These are phyloP conservation scores for Harmothoe impar DNA, from an alignment of 2,888 invertebrate species.

Conservation along the genomic window DNA sequence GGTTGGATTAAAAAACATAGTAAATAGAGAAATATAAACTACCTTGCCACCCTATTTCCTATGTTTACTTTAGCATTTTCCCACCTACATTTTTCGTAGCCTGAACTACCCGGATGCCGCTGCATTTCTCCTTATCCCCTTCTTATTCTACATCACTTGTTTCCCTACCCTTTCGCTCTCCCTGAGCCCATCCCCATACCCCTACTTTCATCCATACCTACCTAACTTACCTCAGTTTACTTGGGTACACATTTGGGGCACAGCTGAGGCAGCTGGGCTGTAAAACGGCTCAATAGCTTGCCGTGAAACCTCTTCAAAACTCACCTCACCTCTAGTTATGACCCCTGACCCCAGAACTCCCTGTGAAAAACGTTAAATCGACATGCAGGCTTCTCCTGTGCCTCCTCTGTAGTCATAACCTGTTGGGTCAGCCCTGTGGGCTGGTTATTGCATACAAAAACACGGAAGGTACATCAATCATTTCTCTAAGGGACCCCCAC, in stretches of 20 bases:
- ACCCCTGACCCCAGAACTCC: neutral
- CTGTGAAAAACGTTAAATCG: slow-evolving; percentile 16
- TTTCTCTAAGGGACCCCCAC: no score
- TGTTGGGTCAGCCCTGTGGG: neutral
- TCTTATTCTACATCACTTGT: no score
- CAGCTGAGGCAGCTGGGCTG: neutral
- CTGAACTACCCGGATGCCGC: no score
- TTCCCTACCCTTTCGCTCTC: no score
- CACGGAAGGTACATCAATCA: no score
- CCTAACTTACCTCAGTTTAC: neutral
- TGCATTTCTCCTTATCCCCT: no score
- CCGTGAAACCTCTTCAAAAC: slow-evolving; percentile 17
- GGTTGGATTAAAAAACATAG: no score
- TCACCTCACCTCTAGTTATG: neutral
- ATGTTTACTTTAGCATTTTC: no score
- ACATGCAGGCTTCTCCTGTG: neutral
- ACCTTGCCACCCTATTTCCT: no score
- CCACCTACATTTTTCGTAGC: no score
- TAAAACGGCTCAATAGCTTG: slow-evolving; percentile 29
- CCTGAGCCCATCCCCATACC: no score
- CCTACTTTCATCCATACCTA: neutral
- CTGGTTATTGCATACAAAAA: neutral
- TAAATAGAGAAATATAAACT: no score
- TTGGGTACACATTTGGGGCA: slow-evolving; percentile 17
- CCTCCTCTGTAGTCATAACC: neutral